Evolutionary conservation across 2,888 invertebrate genomes (phyloP), one percentile per base, ranked within the genome.

Genomic region (Drosophila bunnanda): DNA sequence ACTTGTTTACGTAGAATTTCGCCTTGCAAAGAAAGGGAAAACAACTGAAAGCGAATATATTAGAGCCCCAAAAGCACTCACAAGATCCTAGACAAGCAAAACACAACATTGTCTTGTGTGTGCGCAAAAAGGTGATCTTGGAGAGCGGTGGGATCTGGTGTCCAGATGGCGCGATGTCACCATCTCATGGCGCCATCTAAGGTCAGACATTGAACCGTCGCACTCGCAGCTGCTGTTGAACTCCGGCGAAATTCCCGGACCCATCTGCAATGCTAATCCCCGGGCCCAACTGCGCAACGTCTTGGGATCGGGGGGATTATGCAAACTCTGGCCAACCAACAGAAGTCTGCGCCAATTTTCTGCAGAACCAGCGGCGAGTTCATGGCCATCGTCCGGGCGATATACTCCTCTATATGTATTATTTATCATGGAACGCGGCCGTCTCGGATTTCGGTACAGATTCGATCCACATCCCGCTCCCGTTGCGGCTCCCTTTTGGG

Each of bases 281-380:
- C 12, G 44, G 32, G 32, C 55, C 53, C n/a, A 73, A 69, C 57
- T 61, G 75, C 82, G 77, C 75, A 75, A 70, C 58, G 58, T 59
- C 62, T 82, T 82, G 66, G 44, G 59, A 57, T 36, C 53, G 36
- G 48, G 2, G 28, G 56, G 61, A 75, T 76, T 82, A 82, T 88
- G 86, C 80, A 88, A 82, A 82, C n/a, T n/a, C n/a, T n/a, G n/a
- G n/a, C n/a, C n/a, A n/a, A n/a, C n/a, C n/a, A n/a, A n/a, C 69
- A 38, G 60, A 79, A 62, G 79, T 75, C 78, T 82, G 82, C 88
- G 80, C 86, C 88, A 82, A 76, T 81, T 85, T 80, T 76, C 64
- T 70, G 46, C 75, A 67, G 41, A 66, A 43, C 69, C 58, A 56
- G 48, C 34, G 2, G 43, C 34, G 61, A 71, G 82, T 83, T 83